Base-by-base conservation (phyloP, 2,797 vertebrate species). In the Margarornis squamiger region DNA sequence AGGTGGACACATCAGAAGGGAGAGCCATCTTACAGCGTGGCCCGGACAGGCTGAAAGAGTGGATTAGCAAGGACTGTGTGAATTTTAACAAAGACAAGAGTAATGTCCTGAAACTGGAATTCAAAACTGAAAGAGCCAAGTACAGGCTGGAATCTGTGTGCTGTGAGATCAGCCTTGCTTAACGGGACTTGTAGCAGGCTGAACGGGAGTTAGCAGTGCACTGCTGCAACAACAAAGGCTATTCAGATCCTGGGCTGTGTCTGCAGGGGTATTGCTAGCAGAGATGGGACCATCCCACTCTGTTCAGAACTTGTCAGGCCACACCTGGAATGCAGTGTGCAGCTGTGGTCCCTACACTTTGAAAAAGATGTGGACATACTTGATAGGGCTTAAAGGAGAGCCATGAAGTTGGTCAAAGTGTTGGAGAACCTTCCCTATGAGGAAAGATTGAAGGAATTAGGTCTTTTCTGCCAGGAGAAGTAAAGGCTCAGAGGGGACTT, bases 1-100 rank as follows among this genome's bases (percentile, higher is more conserved):
- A 70, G 15, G 30, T 65, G 38, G 46, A 43, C 22, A 29, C 0
- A 2, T 15, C 36, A 45, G 58, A 86, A 48, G 20, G 21, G 27
- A 77, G 3, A 57, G 3, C 0, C 6, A 12, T 46, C 6, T 84
- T 52, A 46, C 2, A 34, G 19, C 73, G 34, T 1, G 0, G 43
- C 5, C 9, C 48, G 21, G 19, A 19, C 18, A 32, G n/a, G 19
- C 3, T 90, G 74, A 32, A 85, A 74, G 51, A 45, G 14, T 9
- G 10, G 2, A 5, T 4, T 61, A 32, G 19, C 32, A 70, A 85
- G 46, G 29, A 34, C 43, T 29, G 3, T 41, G 23, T 19, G 36
- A 79, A 67, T 51, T 77, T 76, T 66, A 39, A 61, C 32, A 48
- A 46, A 55, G 36, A 32, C 12, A 34, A 34, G 7, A 30, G 14